A percentile compares a stretch with the other conserved stretches of the same genome.
These are phyloP conservation scores for Eristalinus aeneus DNA, from an alignment of 2,888 invertebrate species.

Conservation along the genomic window DNA sequence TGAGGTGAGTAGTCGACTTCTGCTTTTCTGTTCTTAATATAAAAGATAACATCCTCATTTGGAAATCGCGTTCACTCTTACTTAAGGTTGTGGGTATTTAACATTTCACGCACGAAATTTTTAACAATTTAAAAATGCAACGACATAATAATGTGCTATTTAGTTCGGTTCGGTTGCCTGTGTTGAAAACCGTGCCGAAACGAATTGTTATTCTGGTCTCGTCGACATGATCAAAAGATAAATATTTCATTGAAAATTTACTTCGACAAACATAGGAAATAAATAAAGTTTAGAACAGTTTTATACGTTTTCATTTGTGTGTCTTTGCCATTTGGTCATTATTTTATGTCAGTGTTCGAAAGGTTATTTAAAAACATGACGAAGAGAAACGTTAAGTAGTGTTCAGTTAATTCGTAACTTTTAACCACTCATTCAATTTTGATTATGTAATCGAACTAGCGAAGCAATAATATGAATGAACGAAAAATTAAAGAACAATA, in stretches of 20 bases:
- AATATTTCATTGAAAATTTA: background rate
- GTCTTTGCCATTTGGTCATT: no score
- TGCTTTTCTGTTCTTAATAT: background rate
- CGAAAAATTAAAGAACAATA: no score
- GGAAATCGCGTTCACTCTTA: background rate
- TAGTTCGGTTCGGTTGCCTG: background rate
- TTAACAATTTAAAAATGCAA: background rate
- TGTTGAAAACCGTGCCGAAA: background rate
- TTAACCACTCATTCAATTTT: no score
- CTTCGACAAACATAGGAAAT: no score
- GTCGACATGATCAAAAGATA: background rate
- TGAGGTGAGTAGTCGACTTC: conserved; percentile 77
- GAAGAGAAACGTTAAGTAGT: no score
- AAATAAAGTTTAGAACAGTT: no score
- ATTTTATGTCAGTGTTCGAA: no score
- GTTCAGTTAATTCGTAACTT: no score
- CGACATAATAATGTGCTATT: background rate
- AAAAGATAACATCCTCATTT: conserved; percentile 2
- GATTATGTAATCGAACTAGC: no score
- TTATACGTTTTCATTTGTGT: no score
- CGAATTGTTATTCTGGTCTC: background rate
- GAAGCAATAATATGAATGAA: no score
- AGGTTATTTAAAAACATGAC: no score
- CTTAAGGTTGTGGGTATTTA: background rate
- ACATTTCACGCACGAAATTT: background rate